These are phyloP conservation scores for Cavia aperea DNA, from an alignment of 2,113 vertebrate species.

Conservation along the genomic window DNA sequence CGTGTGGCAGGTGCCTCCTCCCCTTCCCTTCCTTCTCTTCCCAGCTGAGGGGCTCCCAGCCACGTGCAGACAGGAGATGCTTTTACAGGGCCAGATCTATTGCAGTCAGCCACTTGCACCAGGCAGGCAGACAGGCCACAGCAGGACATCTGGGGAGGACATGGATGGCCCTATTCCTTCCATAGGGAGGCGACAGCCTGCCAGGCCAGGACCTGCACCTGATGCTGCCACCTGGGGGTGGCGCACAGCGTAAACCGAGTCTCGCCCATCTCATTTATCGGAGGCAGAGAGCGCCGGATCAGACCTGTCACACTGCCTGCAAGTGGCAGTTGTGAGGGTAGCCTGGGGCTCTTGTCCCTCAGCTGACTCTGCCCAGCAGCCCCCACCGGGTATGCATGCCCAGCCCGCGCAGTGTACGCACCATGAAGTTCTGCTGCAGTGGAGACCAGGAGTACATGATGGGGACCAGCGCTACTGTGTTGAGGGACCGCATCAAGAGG, in stretches of 20 bases:
- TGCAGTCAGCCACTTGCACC: neutral
- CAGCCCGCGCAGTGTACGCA: conserved; percentile 67
- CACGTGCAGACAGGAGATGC: neutral
- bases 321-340: neutral
- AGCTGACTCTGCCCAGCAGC: conserved; percentile 12
- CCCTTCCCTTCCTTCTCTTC: neutral
- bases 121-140: neutral
- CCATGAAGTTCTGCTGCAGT: conserved; percentile 99
- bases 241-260: conserved; percentile 8
- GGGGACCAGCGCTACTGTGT: conserved; percentile 93
- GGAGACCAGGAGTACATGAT: conserved; percentile 99
- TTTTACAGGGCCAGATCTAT: neutral
- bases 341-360: neutral
- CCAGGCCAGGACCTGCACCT: neutral
- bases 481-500: conserved; percentile 89
- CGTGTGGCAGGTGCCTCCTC: neutral
- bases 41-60: neutral
- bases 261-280: conserved; percentile 6
- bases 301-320: neutral
- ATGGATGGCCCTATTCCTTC: neutral
- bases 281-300: conserved; percentile 1
- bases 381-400: no score
- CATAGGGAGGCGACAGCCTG: neutral
- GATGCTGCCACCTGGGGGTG: neutral
- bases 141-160: neutral